Base-by-base conservation (phyloP, 2,888 invertebrate species). In the Rotaria socialis region DNA sequence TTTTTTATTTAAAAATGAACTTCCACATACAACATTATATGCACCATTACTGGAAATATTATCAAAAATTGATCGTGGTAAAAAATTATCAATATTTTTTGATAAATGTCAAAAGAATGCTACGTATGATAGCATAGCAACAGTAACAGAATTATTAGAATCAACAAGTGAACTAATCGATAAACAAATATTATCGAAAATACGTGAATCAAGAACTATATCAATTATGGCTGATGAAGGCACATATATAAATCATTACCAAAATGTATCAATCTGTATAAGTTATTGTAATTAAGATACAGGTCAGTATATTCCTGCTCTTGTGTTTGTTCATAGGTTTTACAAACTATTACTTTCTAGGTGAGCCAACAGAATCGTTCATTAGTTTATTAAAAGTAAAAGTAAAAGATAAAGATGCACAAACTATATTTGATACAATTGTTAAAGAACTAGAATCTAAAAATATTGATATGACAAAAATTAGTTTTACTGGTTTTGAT, bases 351-450 rank as follows among this genome's bases (percentile, higher is more conserved):
- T 58, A 58, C 24, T 16, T 58, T 58, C 58, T 58, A 58, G 58
- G 58, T 58, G 58, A 58, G 58, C 58, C 58, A 58, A 58, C 22
- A 58, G 58, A 58, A 24, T 58, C n/a, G 24, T 58, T 24, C 24
- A n/a, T 58, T 58, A 58, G 6, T 58, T 58, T 58, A 58, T 58
- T 58, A 58, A 58, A 58, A 58, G 24, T 58, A 58, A 58, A 58
- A 58, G 24, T 24, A 58, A 58, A 58, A 58, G n/a, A 58, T 58
- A 58, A 58, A 58, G 58, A 58, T 58, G 58, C 58, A 24, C 58
- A 58, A 58, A 58, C 58, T n/a, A 58, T 58, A 58, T 58, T 58
- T 58, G 58, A 58, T 10, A 58, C 58, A 58, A 58, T 58, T n/a
- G 24, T 58, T n/a, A 58, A 58, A n/a, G 58, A 58, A 58, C 24